Evolutionary conservation across 1,140 invertebrate species (phyloP), one percentile per base, ranked within the genome.

Genomic region (Aphelenchoides avenae): DNA sequence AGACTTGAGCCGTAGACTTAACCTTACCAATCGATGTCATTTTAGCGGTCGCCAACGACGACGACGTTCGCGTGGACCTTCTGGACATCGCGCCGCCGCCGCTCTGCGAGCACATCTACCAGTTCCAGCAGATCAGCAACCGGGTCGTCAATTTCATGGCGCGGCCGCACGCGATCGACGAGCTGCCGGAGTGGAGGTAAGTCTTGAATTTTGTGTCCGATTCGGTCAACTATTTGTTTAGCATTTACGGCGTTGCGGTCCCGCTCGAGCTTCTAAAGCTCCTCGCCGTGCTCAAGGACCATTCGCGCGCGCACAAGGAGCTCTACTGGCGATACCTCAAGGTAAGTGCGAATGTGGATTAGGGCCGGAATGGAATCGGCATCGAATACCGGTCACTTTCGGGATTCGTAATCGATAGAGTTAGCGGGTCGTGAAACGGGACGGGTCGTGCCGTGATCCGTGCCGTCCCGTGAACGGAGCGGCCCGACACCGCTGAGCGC

Each of bases 271-370:
- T 71, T 20, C 29, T 71, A 26, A 34, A 34, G 33, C 33, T 66
- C 15, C 34, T 66, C 7, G 61, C 66, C 11, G 42, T 49, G 20
- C 24, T 66, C 13, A 66, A 66, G 49, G 64, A 66, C 46, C 44
- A 71, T 44, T 72, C 70, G n/a, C 52, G 47, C 42, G 20, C 48
- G 26, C 67, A 66, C 50, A 66, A 66, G 40, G 64, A 66, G 22
- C 34, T 66, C 7, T 66, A 66, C 20, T 66, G 64, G 64, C 29
- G 64, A 55, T 40, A 48, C 11, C 46, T 66, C 22, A 60, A 66
- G 36, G 64, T 33, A 24, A 22, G 37, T 20, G 2, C 18, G 1
- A 39, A 39, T 18, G 37, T 39, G 15, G 15, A 20, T 1, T 15
- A 15, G 37, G 15, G 3, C 24, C 3, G 15, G 15, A 39, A 15